phyloP scores from a whole-genome alignment of 2,888 invertebrate genomes.

The Tortrix viridana region DNA sequence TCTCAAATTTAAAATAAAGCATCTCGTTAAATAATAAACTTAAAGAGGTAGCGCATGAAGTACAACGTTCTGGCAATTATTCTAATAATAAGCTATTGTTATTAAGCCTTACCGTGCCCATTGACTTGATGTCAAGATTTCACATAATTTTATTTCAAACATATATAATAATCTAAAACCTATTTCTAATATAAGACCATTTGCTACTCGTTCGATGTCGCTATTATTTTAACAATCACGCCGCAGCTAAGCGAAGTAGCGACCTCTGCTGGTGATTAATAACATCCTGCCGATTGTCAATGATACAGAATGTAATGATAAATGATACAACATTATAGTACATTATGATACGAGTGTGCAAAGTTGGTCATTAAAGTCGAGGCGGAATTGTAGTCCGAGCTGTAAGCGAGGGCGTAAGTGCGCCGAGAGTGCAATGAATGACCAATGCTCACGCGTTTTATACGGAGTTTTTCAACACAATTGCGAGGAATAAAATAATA shows the following conservation, averaged over 20 bases:
- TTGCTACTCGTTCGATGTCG: slow-evolving; percentile 1
- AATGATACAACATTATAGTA: too few relatives aligned
- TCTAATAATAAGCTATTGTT: too few relatives aligned
- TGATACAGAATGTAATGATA: not conserved
- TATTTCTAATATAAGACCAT: slow-evolving; percentile 1
- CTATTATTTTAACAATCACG: not conserved
- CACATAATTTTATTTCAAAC: slow-evolving; percentile 1
- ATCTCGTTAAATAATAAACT: too few relatives aligned
- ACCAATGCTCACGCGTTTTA: too few relatives aligned
- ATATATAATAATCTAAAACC: slow-evolving; percentile 6
- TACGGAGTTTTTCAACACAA: too few relatives aligned
- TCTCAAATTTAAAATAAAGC: too few relatives aligned
- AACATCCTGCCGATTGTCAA: not conserved
- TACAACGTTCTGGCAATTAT: not conserved
- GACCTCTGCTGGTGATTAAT: slow-evolving; percentile 1
- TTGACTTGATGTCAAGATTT: not conserved
- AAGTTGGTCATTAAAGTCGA: too few relatives aligned
- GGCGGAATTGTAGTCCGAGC: too few relatives aligned
- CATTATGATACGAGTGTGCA: too few relatives aligned
- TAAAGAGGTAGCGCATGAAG: not conserved
- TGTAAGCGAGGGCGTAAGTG: too few relatives aligned
- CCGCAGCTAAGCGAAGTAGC: not conserved
- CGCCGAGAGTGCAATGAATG: too few relatives aligned
- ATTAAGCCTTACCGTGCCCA: not conserved
- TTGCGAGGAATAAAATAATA: too few relatives aligned